These are phyloP conservation scores for Chlorodrepanis virens DNA, from an alignment of 2,113 vertebrate genomes.

Conservation along the genomic window DNA sequence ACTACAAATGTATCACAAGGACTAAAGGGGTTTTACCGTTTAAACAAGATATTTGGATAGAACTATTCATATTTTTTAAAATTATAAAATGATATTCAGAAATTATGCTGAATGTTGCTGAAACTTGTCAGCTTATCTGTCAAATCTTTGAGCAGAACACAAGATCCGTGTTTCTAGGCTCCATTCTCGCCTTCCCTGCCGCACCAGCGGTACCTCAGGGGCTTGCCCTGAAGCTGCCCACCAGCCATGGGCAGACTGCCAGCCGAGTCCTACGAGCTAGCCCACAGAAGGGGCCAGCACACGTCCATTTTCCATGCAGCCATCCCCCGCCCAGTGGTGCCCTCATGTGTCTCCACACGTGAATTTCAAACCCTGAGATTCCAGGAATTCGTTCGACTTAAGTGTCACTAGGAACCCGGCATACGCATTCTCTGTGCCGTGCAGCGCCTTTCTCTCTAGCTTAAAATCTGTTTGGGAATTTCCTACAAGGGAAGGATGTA, in stretches of 20 bases:
- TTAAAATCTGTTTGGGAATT: background rate
- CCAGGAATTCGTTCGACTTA: background rate
- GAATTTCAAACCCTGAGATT: constrained; percentile 3
- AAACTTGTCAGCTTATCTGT: background rate
- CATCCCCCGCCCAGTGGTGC: constrained; percentile 26
- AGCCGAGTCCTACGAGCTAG: rapidly evolving
- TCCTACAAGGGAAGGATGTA: background rate
- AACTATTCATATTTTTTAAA: background rate
- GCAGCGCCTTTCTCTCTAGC: background rate
- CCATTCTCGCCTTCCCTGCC: background rate
- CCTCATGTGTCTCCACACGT: constrained; percentile 23
- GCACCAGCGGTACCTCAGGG: background rate
- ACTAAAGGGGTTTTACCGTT: background rate
- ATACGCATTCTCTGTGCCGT: rapidly evolving
- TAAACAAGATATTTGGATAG: background rate
- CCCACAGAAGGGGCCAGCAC: background rate
- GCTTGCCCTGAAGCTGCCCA: background rate
- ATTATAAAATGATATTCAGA: background rate
- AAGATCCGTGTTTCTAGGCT: background rate
- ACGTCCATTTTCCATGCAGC: background rate
- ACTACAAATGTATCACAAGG: background rate
- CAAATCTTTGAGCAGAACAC: background rate
- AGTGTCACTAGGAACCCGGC: background rate
- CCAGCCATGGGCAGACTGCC: background rate
- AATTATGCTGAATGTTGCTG: background rate